Evolutionary conservation across 2,113 vertebrate species (phyloP), one percentile per base, ranked within the genome.

Genomic region (Macrotus californicus): DNA sequence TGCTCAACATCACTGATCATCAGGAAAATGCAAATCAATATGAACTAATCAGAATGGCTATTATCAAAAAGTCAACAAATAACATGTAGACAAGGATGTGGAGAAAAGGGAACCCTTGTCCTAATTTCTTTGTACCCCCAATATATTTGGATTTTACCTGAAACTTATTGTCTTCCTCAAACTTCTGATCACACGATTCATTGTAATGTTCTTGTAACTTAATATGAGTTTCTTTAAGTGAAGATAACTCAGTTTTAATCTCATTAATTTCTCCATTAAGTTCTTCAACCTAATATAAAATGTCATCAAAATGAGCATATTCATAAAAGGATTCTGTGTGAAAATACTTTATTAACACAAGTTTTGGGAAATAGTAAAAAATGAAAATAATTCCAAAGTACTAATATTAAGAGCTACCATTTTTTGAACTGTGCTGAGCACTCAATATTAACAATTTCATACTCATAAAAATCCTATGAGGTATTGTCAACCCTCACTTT

Each of bases 191-290:
- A 75, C 75, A 95, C 80, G 98, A 94, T 41, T 98, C 95, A 5
- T 95, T 86, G 48, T 96, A 95, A 93, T 96, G 90, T 95, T 98
- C 97, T 89, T 98, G 97, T 85, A 98, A 98, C 69, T 98, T 91
- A 5, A 95, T 95, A 64, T 96, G 96, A 85, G 97, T 94, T 89
- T 98, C 97, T 94, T 98, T 98, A 96, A 98, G 92, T 26, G 97
- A 97, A 94, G 95, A 97, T 81, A 99, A 94, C 31, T 98, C 98
- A 87, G 96, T 97, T 97, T 98, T 98, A 94, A 98, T 96, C n/a
- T 70, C 26, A 46, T 98, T 91, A 26, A 98, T 94, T 95, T 97
- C 97, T 96, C 96, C 97, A 97, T 95, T 97, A 96, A 99, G 95
- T 50, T 83, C 86, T 52, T 93, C 92, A 94, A 98, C 98, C 99